A percentile compares a stretch with the other conserved stretches of the same genome.
These are phyloP conservation scores for Notothenia coriiceps DNA, from an alignment of 2,113 vertebrate species.

Conservation along the genomic window DNA sequence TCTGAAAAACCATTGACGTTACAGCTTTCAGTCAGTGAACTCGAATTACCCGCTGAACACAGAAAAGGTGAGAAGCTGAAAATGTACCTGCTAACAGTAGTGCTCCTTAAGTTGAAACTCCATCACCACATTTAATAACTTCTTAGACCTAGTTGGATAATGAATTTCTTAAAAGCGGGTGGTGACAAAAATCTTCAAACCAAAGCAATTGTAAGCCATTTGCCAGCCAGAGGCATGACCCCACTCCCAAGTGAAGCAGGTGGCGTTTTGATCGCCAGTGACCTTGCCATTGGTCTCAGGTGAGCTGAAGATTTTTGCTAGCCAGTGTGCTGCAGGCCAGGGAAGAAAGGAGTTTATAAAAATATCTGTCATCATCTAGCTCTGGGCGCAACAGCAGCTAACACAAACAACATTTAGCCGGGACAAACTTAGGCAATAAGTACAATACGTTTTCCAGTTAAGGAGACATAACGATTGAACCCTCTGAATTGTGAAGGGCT, in stretches of 20 bases:
- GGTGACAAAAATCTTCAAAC: conserved; percentile 31
- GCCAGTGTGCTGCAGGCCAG: conserved; percentile 26
- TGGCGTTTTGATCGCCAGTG: conserved; percentile 44
- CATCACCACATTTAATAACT: conserved; percentile 62
- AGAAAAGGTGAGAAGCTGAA: conserved; percentile 52
- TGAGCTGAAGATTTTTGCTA: conserved; percentile 37
- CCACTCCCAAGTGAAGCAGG: conserved; percentile 14
- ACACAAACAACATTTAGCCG: not conserved
- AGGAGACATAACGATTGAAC: not conserved
- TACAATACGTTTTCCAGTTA: not conserved
- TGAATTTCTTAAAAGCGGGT: conserved; percentile 49
- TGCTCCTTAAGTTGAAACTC: conserved; percentile 50
- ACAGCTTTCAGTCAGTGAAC: conserved; percentile 58
- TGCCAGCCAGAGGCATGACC: conserved; percentile 29
- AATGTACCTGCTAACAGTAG: conserved; percentile 60
- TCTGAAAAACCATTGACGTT: conserved; percentile 47
- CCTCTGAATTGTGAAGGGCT: too few relatives aligned
- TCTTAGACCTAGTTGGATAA: conserved; percentile 47
- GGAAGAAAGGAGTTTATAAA: conserved; percentile 14
- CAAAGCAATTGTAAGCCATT: conserved; percentile 29
- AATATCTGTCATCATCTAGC: conserved; percentile 7
- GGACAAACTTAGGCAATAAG: conserved; percentile 1
- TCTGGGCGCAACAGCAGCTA: conserved; percentile 1
- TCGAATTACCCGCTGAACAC: conserved; percentile 55
- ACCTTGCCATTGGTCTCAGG: conserved; percentile 49